Base-by-base conservation (phyloP, 2,797 vertebrate genomes). In the Peromyscus attwateri region DNA sequence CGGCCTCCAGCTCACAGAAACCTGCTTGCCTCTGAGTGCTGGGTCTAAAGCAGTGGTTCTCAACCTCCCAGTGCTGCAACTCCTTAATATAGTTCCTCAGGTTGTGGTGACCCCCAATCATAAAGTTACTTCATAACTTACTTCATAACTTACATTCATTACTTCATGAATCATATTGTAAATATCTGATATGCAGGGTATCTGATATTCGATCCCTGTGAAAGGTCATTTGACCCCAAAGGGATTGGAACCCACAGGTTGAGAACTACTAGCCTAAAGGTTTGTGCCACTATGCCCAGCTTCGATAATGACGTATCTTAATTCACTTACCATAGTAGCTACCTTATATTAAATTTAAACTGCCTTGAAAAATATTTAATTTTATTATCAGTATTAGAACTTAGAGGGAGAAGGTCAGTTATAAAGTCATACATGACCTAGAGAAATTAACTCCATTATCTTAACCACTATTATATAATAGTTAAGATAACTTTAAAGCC, bases 301-400 rank as follows among this genome's bases (percentile, higher is more conserved):
- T 49, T 85, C 3, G 66, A n/a, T 55, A 52, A 70, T 70, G 21
- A 75, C 81, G 21, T 80, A 11, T 79, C 49, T 94, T 84, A 64
- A 16, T 73, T 91, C 23, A 89, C 68, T 95, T 73, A 43, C n/a
- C 31, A 52, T 70, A 79, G 11, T 95, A 96, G 66, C 6, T 43
- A 37, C 23, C 70, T 94, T 85, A 66, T 94, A 91, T 75, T 94
- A 95, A 87, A 89, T 85, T 97, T 95, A 94, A 95, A 75, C 57
- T 89, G 88, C 31, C 49, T 95, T 76, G 60, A 10, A 83, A 8
- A 79, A 92, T 37, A 34, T 89, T 64, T 91, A 70, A 34, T 92
- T 92, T 93, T 71, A 77, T 91, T 93, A 88, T 19, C 76, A 76
- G 55, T 87, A 43, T 97, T 55, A 96, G 90, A 40, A 34, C 21